Conservation (phyloP, 92 coral and sea anemone species). For the Palythoa heliodiscus region DNA sequence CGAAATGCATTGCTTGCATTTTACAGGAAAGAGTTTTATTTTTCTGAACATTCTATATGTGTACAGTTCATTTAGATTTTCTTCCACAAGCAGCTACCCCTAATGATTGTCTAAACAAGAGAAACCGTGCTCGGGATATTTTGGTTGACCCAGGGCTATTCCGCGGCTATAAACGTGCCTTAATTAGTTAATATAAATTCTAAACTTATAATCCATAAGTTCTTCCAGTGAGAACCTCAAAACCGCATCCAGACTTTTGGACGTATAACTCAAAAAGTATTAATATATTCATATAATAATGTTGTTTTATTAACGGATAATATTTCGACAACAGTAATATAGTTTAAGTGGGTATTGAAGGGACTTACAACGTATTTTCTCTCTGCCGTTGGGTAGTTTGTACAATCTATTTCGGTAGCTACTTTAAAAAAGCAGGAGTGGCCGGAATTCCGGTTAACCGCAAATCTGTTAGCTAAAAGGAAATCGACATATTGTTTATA, state of each 20-base stretch:
- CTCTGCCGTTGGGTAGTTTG: slow-evolving; percentile 5
- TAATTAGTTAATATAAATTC: slow-evolving; percentile 21
- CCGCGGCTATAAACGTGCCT: slow-evolving; percentile 19
- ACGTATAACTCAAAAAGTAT: background rate
- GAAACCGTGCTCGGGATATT: slow-evolving; percentile 25
- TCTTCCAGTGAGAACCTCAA: background rate
- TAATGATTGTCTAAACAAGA: slow-evolving; percentile 14
- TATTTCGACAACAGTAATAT: slow-evolving; percentile 10
- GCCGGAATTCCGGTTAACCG: slow-evolving; percentile 42
- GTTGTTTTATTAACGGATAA: background rate
- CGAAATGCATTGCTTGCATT: no score
- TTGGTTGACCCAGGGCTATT: slow-evolving; percentile 7
- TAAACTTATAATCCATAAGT: background rate
- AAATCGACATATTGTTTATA: slow-evolving; percentile 22
- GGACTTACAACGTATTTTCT: slow-evolving; percentile 13
- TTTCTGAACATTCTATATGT: no score
- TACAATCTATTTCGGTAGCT: slow-evolving; percentile 17
- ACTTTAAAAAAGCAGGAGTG: background rate
- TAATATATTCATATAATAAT: background rate
- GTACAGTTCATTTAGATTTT: no score
- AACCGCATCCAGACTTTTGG: background rate
- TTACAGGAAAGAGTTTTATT: no score
- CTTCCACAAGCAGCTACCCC: no score
- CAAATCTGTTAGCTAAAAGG: slow-evolving; percentile 31
- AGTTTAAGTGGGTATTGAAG: slow-evolving; percentile 1